Evolutionary conservation across 2,113 vertebrate species (phyloP), one percentile per base, ranked within the genome.

Genomic region (Scytalopus superciliaris): DNA sequence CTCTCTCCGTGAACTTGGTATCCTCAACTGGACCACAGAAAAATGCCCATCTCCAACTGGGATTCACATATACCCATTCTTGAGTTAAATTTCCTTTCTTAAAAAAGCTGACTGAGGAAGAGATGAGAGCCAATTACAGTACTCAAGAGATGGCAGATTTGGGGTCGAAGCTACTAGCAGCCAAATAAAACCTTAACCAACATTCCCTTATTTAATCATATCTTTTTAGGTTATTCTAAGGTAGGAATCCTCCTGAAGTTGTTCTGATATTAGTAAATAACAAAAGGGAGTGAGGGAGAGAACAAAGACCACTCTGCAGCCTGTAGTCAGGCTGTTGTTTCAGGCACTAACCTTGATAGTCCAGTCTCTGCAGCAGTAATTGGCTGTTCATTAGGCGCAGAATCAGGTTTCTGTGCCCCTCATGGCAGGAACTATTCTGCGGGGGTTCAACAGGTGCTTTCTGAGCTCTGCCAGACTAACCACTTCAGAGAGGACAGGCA

Each of bases 331-430:
- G 31, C 39, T 82, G 31, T 14, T 60, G 30, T 79, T 83, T 63
- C 89, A 82, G 45, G 27, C 68, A 93, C 69, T 91, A 81, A 89
- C 91, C 86, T 81, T 74, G 33, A 23, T 79, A 92, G 42, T 91
- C 64, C 56, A 67, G 39, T 25, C 27, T 78, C 35, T 90, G 55
- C 60, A 42, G 84, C 84, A 30, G 47, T 75, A 69, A 77, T 14
- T 49, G 50, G 55, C 39, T 77, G 28, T 37, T 94, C 63, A 50
- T 90, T 37, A 81, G 47, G 22, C 1, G 5, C 3, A 78, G 76
- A 60, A 84, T 70, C 44, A 28, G 49, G 28, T 78, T 96, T 84
- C 89, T 72, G 64, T 6, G 5, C 42, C 39, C 44, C 19, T 19
- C 19, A 72, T 18, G 40, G 49, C 74, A 84, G 49, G 6, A 87